These are phyloP conservation scores for Cryptoblepharus egeriae DNA, from an alignment of 2,797 vertebrate species.

Conservation along the genomic window DNA sequence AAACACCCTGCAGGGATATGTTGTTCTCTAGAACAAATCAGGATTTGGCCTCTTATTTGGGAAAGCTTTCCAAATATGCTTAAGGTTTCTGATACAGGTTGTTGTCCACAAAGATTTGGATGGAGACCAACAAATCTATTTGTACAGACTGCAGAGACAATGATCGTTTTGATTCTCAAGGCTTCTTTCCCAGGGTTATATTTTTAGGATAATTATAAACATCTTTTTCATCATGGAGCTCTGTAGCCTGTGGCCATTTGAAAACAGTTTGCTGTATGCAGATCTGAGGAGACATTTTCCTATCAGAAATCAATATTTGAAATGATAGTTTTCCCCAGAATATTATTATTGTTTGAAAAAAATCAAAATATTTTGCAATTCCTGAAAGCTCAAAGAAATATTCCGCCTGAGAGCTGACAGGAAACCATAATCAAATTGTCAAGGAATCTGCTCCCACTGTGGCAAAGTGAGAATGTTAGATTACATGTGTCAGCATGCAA, in stretches of 20 bases:
- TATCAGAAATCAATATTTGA: conserved; percentile 75
- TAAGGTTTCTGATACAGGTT: conserved; percentile 19
- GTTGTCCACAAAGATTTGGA: background rate
- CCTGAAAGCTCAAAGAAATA: conserved; percentile 73
- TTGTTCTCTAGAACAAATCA: fast-evolving
- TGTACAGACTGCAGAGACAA: background rate
- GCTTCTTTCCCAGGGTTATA: conserved; percentile 25
- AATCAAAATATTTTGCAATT: conserved; percentile 80
- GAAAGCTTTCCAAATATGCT: conserved; percentile 3
- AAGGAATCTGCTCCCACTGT: conserved; percentile 72
- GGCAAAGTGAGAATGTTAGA: conserved; percentile 77
- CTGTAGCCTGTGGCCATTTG: conserved; percentile 35
- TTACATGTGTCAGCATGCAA: conserved; percentile 76
- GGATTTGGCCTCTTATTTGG: background rate
- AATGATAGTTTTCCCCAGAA: conserved; percentile 54
- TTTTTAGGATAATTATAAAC: conserved; percentile 28
- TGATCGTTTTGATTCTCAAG: conserved; percentile 2
- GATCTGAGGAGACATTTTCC: conserved; percentile 51
- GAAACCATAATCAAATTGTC: conserved; percentile 80
- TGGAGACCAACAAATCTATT: conserved; percentile 4
- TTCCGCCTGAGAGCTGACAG: conserved; percentile 73
- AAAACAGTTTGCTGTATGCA: conserved; percentile 46
- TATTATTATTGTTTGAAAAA: conserved; percentile 72
- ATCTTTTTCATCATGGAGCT: background rate
- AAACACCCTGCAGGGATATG: background rate